Evolutionary conservation across 2,888 invertebrate species (phyloP), one percentile per base, ranked within the genome.

Genomic region (Artemia sinica): DNA sequence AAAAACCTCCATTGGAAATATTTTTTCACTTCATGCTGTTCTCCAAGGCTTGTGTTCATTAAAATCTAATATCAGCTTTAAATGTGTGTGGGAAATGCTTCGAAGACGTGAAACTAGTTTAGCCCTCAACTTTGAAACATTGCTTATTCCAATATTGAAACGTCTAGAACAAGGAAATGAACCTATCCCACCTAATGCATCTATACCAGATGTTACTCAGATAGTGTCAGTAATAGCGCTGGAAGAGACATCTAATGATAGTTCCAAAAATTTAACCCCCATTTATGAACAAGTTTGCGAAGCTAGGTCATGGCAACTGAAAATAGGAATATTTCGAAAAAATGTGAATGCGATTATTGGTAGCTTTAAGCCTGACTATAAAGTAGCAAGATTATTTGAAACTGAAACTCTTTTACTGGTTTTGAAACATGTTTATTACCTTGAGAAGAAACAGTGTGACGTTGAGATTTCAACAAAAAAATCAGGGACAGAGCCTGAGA

Each of bases 61-160:
- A 28, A 92, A 93, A 84, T 90, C 90, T 41, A 86, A 92, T 72
- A 87, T 89, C 76, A 84, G 87, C 74, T 79, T 94, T 70, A 85
- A 87, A 71, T 84, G 86, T 67, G 89, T 91, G 0, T 94, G 94
- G 94, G 86, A 90, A 75, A 84, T 88, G 71, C 79, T 94, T 4
- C 81, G 93, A n/a, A 88, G 92, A 75, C 86, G 86, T 72, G 86
- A 88, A 77, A 92, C 93, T 0, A 89, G 90, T 75, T 88, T 89
- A 73, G 91, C 92, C 5, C 91, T 91, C 75, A 88, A 87, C 77
- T 94, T 91, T 76, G 93, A 94, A 79, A 90, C 92, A 2, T 92
- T 92, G 77, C 80, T 94, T 68, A 83, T 90, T 65, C 90, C 91
- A 0, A 88, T 88, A 14, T 81, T 91, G 73, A 87, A 88, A 75